Percentiles rank a stretch among this genome's conserved stretches.
Conservation (phyloP, 2,113 vertebrate genomes). For the Brachyhypopomus occidentalis region DNA sequence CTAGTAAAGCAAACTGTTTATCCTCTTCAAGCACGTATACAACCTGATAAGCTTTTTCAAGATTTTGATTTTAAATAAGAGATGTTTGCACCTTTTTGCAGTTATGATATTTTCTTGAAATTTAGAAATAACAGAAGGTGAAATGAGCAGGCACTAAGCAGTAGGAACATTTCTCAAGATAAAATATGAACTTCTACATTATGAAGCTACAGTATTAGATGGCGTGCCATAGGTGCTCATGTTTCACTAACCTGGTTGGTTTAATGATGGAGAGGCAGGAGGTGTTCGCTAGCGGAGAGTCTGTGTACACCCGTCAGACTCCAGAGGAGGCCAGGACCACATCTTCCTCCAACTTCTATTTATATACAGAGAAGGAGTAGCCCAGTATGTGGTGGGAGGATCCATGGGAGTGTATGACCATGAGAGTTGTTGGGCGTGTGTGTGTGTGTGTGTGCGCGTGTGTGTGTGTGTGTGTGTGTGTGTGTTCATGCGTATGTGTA, state of each 20-base stretch:
- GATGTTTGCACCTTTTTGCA: too few relatives aligned
- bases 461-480: background rate
- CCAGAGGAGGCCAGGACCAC: slow-evolving; percentile 18
- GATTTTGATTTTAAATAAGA: too few relatives aligned
- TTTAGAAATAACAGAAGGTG: too few relatives aligned
- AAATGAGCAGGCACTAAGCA: too few relatives aligned
- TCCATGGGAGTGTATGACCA: background rate
- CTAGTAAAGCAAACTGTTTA: too few relatives aligned
- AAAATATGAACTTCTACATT: too few relatives aligned
- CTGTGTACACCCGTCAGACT: slow-evolving; percentile 23
- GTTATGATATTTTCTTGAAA: too few relatives aligned
- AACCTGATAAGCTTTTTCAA: too few relatives aligned
- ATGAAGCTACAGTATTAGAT: background rate
- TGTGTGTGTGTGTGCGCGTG: background rate
- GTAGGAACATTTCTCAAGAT: too few relatives aligned
- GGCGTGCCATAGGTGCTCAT: background rate
- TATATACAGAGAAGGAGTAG: slow-evolving; percentile 39
- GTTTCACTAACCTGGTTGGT: slow-evolving; percentile 40
- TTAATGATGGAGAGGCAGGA: background rate
- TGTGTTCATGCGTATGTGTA: background rate
- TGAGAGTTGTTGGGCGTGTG: slow-evolving; percentile 3
- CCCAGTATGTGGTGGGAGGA: slow-evolving; percentile 4
- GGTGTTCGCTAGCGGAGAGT: background rate
- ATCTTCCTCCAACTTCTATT: slow-evolving; percentile 19
- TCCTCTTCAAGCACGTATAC: too few relatives aligned